phyloP scores from a whole-genome alignment of 2,113 vertebrate genomes.

The Mystacornis crossleyi region DNA sequence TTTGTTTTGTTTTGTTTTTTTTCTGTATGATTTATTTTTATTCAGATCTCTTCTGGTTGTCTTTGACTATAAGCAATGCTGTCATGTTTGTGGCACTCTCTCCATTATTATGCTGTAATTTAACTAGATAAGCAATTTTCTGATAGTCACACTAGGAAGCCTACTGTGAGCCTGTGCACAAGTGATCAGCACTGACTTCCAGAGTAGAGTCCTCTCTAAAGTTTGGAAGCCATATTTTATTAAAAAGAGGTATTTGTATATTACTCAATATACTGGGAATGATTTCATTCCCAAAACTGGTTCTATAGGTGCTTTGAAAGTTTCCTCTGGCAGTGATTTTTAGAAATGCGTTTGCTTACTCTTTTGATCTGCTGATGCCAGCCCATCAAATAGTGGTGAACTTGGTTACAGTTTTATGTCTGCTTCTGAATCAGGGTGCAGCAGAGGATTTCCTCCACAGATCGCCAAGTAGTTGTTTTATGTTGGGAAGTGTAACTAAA shows the following conservation, averaged over 20 bases:
- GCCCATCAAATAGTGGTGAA: background rate
- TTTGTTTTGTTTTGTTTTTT: background rate
- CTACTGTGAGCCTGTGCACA: background rate
- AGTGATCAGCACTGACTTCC: background rate
- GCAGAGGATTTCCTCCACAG: background rate
- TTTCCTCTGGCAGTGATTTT: background rate
- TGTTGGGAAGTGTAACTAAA: background rate
- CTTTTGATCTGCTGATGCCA: background rate
- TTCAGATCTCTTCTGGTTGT: background rate
- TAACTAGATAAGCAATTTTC: background rate
- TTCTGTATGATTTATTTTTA: background rate
- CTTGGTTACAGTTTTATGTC: background rate
- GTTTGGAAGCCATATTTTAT: background rate
- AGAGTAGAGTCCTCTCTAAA: background rate
- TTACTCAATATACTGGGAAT: background rate
- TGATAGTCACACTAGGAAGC: background rate
- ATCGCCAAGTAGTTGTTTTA: background rate
- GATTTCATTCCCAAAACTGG: background rate
- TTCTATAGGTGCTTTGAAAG: background rate
- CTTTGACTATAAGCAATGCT: background rate
- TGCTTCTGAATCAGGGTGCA: background rate
- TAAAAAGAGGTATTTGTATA: background rate
- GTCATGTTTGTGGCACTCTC: background rate
- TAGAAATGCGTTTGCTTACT: background rate
- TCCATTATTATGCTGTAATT: background rate